phyloP scores from a whole-genome alignment of 2,888 invertebrate species.

The Coenonympha glycerion region DNA sequence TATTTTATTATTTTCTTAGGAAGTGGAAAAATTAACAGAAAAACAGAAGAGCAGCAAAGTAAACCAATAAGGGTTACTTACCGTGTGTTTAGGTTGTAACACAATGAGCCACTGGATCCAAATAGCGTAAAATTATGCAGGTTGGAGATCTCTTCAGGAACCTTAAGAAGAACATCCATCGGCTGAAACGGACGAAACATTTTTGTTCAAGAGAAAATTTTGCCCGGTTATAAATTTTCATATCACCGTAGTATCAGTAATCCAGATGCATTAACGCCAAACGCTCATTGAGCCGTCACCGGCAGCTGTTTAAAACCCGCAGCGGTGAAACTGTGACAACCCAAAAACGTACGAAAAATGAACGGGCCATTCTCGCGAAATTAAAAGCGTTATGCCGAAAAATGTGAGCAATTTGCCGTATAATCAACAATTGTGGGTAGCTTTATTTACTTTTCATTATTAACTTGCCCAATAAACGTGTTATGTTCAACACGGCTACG shows the following conservation, averaged over 20 bases:
- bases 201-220: not conserved
- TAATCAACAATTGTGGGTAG: constrained; percentile 16
- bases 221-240: not conserved
- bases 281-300: constrained; percentile 15
- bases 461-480: constrained; percentile 13
- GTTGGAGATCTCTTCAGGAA: too few species aligned
- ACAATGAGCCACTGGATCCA: too few species aligned
- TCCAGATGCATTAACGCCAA: constrained; percentile 14
- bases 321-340: constrained; percentile 10
- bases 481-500: not conserved
- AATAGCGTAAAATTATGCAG: too few species aligned
- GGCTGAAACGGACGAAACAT: not conserved
- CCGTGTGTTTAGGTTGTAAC: too few species aligned
- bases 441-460: constrained; percentile 25
- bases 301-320: constrained; percentile 16
- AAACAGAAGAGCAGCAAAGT: too few species aligned
- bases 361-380: constrained; percentile 13
- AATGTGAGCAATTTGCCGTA: constrained; percentile 21
- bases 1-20: too few species aligned
- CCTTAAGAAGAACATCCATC: too few species aligned
- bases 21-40: too few species aligned
- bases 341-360: constrained; percentile 9
- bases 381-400: constrained; percentile 22
- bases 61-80: too few species aligned
- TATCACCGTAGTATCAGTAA: constrained; percentile 5